Percentiles rank a stretch among this genome's conserved stretches.
Conservation (phyloP, 2,797 vertebrate genomes). For the Babyrousa celebensis region DNA sequence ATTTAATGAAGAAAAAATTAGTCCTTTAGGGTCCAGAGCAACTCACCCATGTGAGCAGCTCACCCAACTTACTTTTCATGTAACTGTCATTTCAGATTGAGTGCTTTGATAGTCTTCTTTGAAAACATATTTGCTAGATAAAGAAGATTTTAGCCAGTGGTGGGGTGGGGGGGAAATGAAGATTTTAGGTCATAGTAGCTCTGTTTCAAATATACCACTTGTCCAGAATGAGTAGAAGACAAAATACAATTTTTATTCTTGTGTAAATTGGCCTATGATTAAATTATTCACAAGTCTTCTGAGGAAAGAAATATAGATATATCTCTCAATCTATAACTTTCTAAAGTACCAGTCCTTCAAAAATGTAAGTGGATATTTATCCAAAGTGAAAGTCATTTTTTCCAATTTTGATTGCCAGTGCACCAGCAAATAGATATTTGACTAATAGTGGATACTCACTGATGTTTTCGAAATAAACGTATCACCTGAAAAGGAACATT, state of each 20-base stretch:
- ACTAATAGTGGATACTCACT: background rate
- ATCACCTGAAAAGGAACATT: background rate
- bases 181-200: background rate
- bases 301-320: background rate
- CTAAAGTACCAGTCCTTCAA: background rate
- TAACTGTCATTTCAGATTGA: background rate
- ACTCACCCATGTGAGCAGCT: background rate
- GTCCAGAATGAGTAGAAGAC: background rate
- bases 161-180: background rate
- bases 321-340: background rate
- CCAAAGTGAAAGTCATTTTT: background rate
- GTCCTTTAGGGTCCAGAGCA: background rate
- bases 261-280: background rate
- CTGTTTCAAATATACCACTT: background rate
- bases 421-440: background rate
- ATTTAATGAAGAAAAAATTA: background rate
- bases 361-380: conserved; percentile 30
- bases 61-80: too few species aligned
- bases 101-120: background rate
- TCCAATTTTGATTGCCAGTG: background rate
- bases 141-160: background rate
- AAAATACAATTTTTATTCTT: background rate
- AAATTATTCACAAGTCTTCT: background rate
- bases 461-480: background rate
- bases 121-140: background rate